phyloP scores from a whole-genome alignment of 1,140 invertebrate species.

The Leucophenga varia region DNA sequence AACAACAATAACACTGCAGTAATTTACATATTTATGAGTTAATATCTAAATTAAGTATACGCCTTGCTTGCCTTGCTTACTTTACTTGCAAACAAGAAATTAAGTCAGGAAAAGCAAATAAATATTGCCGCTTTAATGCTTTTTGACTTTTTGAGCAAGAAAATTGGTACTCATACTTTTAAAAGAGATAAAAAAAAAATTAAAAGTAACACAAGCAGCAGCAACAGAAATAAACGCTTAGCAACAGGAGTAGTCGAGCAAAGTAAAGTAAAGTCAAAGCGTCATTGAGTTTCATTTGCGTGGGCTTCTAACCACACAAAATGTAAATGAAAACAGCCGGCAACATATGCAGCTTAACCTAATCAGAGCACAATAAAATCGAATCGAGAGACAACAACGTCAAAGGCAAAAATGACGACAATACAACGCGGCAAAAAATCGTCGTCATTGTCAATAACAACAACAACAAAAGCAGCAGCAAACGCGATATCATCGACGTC shows the following conservation, averaged over 20 bases:
- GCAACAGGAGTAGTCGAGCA: background rate
- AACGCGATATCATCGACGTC: too few species aligned
- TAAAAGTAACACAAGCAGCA: too few species aligned
- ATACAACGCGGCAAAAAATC: background rate
- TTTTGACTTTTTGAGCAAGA: too few species aligned
- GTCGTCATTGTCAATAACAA: background rate
- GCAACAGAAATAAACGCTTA: background rate
- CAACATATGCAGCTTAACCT: background rate
- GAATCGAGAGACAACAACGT: background rate
- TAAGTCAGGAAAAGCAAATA: too few species aligned
- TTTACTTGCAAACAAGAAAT: too few species aligned
- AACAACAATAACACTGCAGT: too few species aligned
- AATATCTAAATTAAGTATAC: conserved; percentile 4
- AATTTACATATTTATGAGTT: background rate
- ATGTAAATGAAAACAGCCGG: background rate
- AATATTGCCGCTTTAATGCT: too few species aligned
- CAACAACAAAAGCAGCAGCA: too few species aligned
- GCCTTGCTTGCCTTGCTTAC: too few species aligned
- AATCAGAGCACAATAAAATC: background rate
- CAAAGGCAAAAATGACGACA: background rate
- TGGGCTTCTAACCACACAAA: background rate
- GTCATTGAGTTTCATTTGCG: background rate
- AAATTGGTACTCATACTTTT: too few species aligned
- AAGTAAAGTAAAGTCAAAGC: too few species aligned
- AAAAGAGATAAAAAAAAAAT: too few species aligned